A percentile compares a stretch with the other conserved stretches of the same genome.
Conservation (phyloP, 2,888 invertebrate genomes). For the Thera britannica region DNA sequence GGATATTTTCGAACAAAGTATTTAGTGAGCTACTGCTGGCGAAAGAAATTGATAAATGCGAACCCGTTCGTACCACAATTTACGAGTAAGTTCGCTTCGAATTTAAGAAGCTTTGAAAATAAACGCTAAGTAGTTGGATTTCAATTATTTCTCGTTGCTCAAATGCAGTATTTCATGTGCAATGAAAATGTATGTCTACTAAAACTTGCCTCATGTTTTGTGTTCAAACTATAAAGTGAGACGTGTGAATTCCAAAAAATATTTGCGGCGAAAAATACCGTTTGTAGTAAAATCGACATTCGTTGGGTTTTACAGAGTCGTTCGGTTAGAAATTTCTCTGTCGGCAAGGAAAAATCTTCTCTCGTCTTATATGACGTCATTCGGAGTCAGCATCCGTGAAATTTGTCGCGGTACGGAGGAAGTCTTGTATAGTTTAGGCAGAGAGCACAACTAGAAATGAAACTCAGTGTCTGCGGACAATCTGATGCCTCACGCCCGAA, state of each 20-base stretch:
- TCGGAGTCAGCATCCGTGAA: constrained; percentile 73
- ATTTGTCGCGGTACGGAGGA: constrained; percentile 68
- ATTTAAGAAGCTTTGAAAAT: constrained; percentile 33
- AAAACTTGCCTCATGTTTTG: background rate
- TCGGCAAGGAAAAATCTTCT: constrained; percentile 66
- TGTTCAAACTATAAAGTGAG: constrained; percentile 21
- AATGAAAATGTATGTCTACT: background rate
- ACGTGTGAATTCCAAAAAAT: constrained; percentile 44
- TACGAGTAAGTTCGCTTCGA: constrained; percentile 23
- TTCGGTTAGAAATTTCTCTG: constrained; percentile 70
- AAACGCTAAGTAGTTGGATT: constrained; percentile 35
- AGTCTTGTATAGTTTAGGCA: constrained; percentile 28
- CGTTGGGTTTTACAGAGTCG: constrained; percentile 58
- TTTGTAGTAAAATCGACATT: constrained; percentile 57
- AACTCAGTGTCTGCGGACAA: constrained; percentile 6
- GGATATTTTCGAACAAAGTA: constrained; percentile 23
- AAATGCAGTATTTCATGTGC: constrained; percentile 9
- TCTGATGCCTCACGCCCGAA: background rate
- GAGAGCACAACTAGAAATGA: constrained; percentile 12
- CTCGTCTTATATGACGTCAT: constrained; percentile 65
- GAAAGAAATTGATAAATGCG: constrained; percentile 32
- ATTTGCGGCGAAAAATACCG: constrained; percentile 47
- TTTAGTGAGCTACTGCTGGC: constrained; percentile 24
- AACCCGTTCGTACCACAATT: constrained; percentile 25
- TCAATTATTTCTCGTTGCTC: constrained; percentile 31